phyloP scores from a whole-genome alignment of 1,140 invertebrate species.

The Sitobion miscanthi region DNA sequence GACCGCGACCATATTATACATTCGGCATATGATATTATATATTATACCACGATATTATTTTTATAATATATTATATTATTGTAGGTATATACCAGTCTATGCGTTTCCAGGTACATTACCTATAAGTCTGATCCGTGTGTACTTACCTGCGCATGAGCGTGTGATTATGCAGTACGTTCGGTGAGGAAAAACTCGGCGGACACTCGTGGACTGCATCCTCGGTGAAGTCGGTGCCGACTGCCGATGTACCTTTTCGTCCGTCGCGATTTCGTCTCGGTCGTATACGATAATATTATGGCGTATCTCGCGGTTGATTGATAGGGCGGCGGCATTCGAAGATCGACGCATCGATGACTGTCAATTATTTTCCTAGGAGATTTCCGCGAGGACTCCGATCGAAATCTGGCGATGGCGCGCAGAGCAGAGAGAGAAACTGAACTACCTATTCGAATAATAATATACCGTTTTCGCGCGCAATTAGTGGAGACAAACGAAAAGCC shows the following conservation, averaged over 20 bases:
- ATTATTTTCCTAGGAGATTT: slow-evolving; percentile 18
- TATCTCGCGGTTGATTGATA: neutral
- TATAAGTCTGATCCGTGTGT: no score
- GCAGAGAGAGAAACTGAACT: neutral
- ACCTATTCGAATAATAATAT: neutral
- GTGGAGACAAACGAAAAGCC: neutral
- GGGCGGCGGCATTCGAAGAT: neutral
- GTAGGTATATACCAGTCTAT: neutral
- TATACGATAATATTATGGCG: neutral
- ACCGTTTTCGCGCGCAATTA: slow-evolving; percentile 18
- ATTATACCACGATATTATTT: neutral
- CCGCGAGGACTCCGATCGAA: neutral
- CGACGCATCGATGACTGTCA: slow-evolving; percentile 14
- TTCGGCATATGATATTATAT: neutral
- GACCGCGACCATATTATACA: neutral
- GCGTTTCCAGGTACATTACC: neutral
- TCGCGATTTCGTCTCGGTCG: neutral
- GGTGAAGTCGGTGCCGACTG: neutral
- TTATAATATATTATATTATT: neutral
- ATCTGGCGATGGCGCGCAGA: neutral
- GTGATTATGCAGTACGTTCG: neutral
- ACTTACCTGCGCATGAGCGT: neutral
- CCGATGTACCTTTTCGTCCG: neutral
- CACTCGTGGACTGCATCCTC: neutral
- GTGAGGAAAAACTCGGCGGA: no score